phyloP scores from a whole-genome alignment of 2,888 invertebrate genomes.

The Pammene fasciana region DNA sequence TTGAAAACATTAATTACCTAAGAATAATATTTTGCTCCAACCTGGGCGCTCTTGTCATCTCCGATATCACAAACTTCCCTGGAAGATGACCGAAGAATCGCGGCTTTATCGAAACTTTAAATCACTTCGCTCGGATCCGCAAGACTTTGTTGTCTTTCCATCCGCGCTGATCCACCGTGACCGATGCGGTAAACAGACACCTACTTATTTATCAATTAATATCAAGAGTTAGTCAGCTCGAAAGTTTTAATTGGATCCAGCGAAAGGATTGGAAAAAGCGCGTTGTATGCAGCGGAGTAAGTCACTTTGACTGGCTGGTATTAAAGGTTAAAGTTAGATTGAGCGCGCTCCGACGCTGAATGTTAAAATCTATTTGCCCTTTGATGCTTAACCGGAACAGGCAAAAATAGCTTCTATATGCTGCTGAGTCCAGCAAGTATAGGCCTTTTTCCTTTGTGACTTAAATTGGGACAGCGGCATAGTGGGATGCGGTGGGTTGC shows the following conservation, averaged over 20 bases:
- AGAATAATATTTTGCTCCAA: slow-evolving; percentile 19
- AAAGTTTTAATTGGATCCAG: slow-evolving; percentile 32
- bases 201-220: slow-evolving; percentile 28
- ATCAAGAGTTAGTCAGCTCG: slow-evolving; percentile 24
- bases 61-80: slow-evolving; percentile 21
- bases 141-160: slow-evolving; percentile 40
- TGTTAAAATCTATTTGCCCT: slow-evolving; percentile 79
- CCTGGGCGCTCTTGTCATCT: slow-evolving; percentile 18
- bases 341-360: slow-evolving; percentile 67
- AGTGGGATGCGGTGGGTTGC: slow-evolving; percentile 48
- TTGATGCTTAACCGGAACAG: slow-evolving; percentile 74
- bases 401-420: slow-evolving; percentile 65
- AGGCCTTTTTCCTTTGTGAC: slow-evolving; percentile 46
- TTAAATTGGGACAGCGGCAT: slow-evolving; percentile 29
- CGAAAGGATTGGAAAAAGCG: slow-evolving; percentile 33
- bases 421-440: slow-evolving; percentile 43
- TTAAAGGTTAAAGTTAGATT: slow-evolving; percentile 72
- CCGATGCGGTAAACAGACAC: slow-evolving; percentile 27
- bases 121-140: slow-evolving; percentile 55
- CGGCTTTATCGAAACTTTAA: slow-evolving; percentile 59
- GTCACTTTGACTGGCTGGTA: slow-evolving; percentile 51
- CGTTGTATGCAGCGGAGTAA: slow-evolving; percentile 47
- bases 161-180: slow-evolving; percentile 24
- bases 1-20: background rate
- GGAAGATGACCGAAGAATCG: slow-evolving; percentile 43